phyloP scores from a whole-genome alignment of 2,888 invertebrate species.

The Zhuqinia jingwanae region DNA sequence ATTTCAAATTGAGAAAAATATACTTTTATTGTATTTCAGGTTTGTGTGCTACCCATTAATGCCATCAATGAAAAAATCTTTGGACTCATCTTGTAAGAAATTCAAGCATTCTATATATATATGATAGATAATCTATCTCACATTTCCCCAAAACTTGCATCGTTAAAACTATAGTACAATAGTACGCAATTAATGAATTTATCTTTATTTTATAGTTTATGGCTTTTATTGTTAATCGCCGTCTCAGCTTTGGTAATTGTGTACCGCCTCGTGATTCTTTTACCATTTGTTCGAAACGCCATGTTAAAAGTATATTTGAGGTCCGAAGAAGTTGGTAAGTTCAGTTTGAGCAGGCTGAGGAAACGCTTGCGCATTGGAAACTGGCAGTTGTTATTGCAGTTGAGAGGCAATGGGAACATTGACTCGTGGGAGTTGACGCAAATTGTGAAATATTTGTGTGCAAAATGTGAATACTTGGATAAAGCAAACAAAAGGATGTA shows the following conservation, averaged over 20 bases:
- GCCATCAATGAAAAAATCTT: conserved; percentile 89
- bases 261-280: conserved; percentile 54
- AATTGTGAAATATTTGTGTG: conserved; percentile 41
- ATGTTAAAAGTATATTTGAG: conserved; percentile 18
- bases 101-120: not conserved
- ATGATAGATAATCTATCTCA: not conserved
- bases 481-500: not conserved
- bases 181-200: not conserved
- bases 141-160: too few relatives aligned
- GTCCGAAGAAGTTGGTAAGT: not conserved
- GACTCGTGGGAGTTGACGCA: conserved; percentile 56
- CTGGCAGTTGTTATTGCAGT: conserved; percentile 54
- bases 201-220: conserved; percentile 48
- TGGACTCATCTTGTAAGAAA: conserved; percentile 63
- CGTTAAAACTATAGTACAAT: too few relatives aligned
- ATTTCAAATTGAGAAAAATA: too few relatives aligned
- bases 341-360: conserved; percentile 15
- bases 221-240: conserved; percentile 58
- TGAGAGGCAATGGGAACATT: conserved; percentile 38
- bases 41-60: conserved; percentile 90
- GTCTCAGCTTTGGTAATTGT: conserved; percentile 45
- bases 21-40: conserved; percentile 71
- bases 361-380: conserved; percentile 46
- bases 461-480: not conserved
- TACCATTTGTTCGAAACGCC: conserved; percentile 10